Base-by-base conservation (phyloP, 2,888 invertebrate species). In the Andrena praecox region DNA sequence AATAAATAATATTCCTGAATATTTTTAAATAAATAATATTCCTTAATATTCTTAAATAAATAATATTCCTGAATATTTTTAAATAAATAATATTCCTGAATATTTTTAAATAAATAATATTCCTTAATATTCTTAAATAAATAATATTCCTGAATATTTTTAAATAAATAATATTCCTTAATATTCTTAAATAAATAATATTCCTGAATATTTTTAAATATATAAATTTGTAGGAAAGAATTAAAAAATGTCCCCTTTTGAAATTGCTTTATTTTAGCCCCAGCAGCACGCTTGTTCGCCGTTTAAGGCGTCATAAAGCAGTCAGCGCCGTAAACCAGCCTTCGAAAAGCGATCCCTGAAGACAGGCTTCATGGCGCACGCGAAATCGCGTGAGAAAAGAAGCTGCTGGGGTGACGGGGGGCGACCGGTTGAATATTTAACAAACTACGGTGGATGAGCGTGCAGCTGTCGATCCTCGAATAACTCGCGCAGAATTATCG, bases 331-430 rank as follows among this genome's bases (percentile, higher is more conserved):
- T 60, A 59, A 31, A 68, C 33, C 24, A 68, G 24, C 33, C 8
- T 52, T 35, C 16, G 48, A 33, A 29, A 50, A 33, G 10, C 29
- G n/a, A 35, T 10, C 6, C 6, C 29, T 12, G 27, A 56, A 35
- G 12, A 64, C 27, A 10, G 42, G 29, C 64, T 56, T 59, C 10
- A 16, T 16, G 27, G 24, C 2, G 48, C 60, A 42, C 29, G 62
- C 42, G 16, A 77, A 35, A 48, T 64, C 63, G 77, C 64, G 63
- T 50, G 64, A 56, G 64, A 29, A 33, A 77, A 35, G 50, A 20
- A 48, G 20, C 31, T 20, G 52, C 48, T 20, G 20, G 20, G 12
- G 54, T n/a, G n/a, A 20, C 20, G 72, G 56, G 56, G 27, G 56
- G 64, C 35, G 33, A 50, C 64, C 48, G 54, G 24, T 56, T 48